Evolutionary conservation across 2,797 vertebrate genomes (phyloP).

Genomic region (Peromyscus nudipes): DNA sequence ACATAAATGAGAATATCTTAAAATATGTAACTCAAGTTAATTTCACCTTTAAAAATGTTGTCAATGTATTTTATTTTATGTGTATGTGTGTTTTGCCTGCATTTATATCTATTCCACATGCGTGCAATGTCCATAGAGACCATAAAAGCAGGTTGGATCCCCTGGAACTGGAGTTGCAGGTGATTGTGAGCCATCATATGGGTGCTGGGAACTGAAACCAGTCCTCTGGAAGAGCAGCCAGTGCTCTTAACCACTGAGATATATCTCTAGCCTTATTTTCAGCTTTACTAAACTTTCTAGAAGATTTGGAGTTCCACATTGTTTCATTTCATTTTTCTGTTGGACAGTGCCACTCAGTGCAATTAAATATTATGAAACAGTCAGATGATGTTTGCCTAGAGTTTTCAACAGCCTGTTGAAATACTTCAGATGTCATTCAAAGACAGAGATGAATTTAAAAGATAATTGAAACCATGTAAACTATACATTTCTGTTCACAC

Average conservation of each 20-base stretch:
- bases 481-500: not conserved
- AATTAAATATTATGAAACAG: not conserved
- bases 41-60: not conserved
- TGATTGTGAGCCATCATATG: not conserved
- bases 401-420: not conserved
- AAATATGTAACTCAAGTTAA: constrained; percentile 39
- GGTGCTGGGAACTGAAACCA: not conserved
- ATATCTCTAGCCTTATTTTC: not conserved
- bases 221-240: not conserved
- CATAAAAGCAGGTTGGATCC: not conserved
- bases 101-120: not conserved
- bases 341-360: not conserved
- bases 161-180: not conserved
- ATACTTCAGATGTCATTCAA: not conserved
- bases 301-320: not conserved
- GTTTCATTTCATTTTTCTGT: not conserved
- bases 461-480: not conserved
- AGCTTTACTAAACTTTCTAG: not conserved
- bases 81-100: not conserved
- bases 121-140: not conserved
- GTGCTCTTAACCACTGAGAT: not conserved
- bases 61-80: not conserved
- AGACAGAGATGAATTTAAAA: not conserved
- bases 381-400: not conserved
- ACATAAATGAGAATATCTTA: constrained; percentile 9